These are phyloP conservation scores for Athalia circularis DNA, from an alignment of 2,888 invertebrate species.

Conservation along the genomic window DNA sequence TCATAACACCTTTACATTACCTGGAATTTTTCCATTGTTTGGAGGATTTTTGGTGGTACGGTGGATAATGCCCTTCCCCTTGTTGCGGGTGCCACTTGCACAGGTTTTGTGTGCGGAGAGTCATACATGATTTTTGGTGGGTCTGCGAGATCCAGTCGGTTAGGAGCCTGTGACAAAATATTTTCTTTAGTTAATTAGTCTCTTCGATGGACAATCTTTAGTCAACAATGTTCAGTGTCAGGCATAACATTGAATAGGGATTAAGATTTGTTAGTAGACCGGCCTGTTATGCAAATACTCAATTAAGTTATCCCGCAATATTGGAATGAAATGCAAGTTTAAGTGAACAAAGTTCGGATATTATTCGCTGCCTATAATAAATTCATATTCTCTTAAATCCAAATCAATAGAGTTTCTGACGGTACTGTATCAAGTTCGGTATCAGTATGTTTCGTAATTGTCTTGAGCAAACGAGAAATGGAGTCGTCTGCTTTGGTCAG, in stretches of 20 bases:
- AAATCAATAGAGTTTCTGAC: too few species aligned
- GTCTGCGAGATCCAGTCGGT: constrained; percentile 55
- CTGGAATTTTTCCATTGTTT: constrained; percentile 37
- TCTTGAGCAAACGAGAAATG: constrained; percentile 5
- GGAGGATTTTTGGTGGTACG: constrained; percentile 4
- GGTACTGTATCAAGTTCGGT: background rate
- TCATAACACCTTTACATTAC: background rate
- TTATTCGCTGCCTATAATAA: too few species aligned
- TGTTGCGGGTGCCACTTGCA: constrained; percentile 25
- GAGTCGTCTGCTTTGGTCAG: constrained; percentile 38
- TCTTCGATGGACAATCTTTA: background rate
- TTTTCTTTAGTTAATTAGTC: background rate
- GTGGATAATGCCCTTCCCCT: background rate
- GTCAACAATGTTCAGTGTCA: too few species aligned
- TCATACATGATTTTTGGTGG: constrained; percentile 42
- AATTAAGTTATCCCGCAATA: too few species aligned
- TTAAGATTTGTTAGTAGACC: too few species aligned
- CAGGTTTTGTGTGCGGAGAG: constrained; percentile 31
- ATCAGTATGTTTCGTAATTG: constrained; percentile 28
- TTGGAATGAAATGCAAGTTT: too few species aligned
- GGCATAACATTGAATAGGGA: too few species aligned
- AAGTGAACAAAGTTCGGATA: too few species aligned
- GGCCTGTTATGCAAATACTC: too few species aligned
- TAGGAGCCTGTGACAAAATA: constrained; percentile 54
- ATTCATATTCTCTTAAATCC: too few species aligned